Base-by-base conservation (phyloP, 2,888 invertebrate genomes). In the Netelia melanura region DNA sequence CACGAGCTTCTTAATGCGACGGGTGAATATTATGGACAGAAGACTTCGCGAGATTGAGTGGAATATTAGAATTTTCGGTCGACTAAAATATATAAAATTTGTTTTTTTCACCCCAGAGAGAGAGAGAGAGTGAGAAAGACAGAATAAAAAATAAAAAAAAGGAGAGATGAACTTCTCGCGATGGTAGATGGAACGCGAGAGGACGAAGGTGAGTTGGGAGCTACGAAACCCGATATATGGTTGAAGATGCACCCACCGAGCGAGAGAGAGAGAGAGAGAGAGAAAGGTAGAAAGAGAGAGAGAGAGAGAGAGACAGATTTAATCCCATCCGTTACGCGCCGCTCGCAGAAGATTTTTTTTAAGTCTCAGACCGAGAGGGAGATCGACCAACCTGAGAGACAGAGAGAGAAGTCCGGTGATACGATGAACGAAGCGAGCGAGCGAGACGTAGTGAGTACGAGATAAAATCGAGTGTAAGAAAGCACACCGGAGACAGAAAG, bases 251-350 rank as follows among this genome's bases (percentile, higher is more conserved):
- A 86, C 48, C 86, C 84, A 83, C 86, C 3, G 56, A 21, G 58
- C 84, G 83, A 82, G 58, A 9, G 21, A 17, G 17, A 58, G 17
- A 58, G 58, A 17, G 21, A 58, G 58, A 58, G 17, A 58, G 21
- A 86, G 86, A 85, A 87, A 90, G 89, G 89, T 21, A 21, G 58
- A 85, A 83, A 82, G 58, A 9, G 0, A 17, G 17, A 58, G 8
- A 58, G 58, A 17, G 21, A 21, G 58, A 58, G 17, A 58, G 21
- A 86, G 86, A 85, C 87, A 90, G 89, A 90, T 86, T 92, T 90
- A 92, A 92, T 91, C 91, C 90, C 88, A 91, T 91, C 89, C 85
- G 91, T 91, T 90, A 91, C 90, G 88, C 87, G 88, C 87, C 80
- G 84, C 86, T 72, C 81, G 85, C 83, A 78, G 80, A 81, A 48